Evolutionary conservation across 2,888 invertebrate genomes (phyloP).

Genomic region (Microctonus brassicae): DNA sequence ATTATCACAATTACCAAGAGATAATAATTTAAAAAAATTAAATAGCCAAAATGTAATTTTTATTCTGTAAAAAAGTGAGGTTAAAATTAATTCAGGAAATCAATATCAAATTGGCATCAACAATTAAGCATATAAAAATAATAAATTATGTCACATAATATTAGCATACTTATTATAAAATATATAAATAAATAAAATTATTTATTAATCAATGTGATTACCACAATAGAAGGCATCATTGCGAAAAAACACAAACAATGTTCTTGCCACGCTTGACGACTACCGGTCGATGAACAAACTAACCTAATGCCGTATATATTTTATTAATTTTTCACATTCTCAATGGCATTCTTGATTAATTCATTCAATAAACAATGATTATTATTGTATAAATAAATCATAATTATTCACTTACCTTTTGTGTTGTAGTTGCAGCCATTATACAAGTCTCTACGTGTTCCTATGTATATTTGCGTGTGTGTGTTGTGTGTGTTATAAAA

Average conservation of each 20-base stretch:
- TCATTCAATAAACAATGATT: background rate
- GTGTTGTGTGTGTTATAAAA: constrained; percentile 47
- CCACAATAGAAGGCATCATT: constrained; percentile 51
- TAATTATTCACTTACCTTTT: constrained; percentile 51
- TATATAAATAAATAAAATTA: constrained; percentile 9
- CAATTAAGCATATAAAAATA: background rate
- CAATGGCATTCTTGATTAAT: background rate
- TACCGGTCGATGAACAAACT: constrained; percentile 51
- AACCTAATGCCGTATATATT: constrained; percentile 42
- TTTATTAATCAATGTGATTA: constrained; percentile 39
- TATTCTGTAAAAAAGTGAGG: background rate
- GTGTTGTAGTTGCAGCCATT: constrained; percentile 58
- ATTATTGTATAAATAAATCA: background rate
- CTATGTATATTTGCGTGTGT: no score
- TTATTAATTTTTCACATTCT: background rate
- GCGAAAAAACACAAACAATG: constrained; percentile 47
- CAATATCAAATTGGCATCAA: background rate
- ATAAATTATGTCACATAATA: no score
- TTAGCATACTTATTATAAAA: no score
- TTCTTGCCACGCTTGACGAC: constrained; percentile 37
- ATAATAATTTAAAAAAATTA: background rate
- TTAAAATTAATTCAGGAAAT: constrained; percentile 23
- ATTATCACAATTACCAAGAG: no score
- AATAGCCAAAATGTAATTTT: no score
- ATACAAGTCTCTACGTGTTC: constrained; percentile 34